Evolutionary conservation across 2,888 invertebrate species (phyloP), one percentile per base, ranked within the genome.

Genomic region (Lapara coniferarum): DNA sequence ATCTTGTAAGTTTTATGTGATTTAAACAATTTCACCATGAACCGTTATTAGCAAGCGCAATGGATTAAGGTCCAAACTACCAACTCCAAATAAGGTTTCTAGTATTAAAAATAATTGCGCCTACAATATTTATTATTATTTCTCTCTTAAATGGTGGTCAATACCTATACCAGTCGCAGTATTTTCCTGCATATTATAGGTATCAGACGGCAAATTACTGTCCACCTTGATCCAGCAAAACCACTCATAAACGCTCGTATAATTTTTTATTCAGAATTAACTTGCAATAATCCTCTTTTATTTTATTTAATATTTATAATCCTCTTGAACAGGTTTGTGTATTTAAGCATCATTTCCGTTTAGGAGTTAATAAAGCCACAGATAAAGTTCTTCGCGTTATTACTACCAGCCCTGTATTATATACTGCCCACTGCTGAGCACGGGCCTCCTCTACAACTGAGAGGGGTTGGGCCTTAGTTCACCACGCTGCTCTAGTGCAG

Each of bases 181-280:
- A 49, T 19, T 49, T 49, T 46, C 63, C 49, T 13, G 12, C 2
- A 63, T 13, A 46, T 55, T 12, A 6, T 46, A n/a, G 4, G 25
- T 12, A 25, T 25, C 5, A 25, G 25, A 13, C 19, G 12, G 12
- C 46, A 46, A 16, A 16, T 16, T 16, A 46, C 12, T 46, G 46
- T 19, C 59, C 59, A 59, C 59, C 16, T 59, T 59, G 46, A 59
- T 59, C 46, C 19, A 59, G 44, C 46, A 46, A 16, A 10, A 59
- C 46, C n/a, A 44, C 58, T 46, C 10, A 19, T 49, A 63, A 63
- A 12, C 10, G 16, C 52, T 19, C 16, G 19, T 46, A 46, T 63
- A 63, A 13, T 46, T 49, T 63, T 63, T 19, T 16, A 63, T 16
- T 63, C 12, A 49, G 49, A 63, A 13, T 19, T 16, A 13, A 63